Conservation (phyloP, 2,797 vertebrate genomes). For the Mus spretus region DNA sequence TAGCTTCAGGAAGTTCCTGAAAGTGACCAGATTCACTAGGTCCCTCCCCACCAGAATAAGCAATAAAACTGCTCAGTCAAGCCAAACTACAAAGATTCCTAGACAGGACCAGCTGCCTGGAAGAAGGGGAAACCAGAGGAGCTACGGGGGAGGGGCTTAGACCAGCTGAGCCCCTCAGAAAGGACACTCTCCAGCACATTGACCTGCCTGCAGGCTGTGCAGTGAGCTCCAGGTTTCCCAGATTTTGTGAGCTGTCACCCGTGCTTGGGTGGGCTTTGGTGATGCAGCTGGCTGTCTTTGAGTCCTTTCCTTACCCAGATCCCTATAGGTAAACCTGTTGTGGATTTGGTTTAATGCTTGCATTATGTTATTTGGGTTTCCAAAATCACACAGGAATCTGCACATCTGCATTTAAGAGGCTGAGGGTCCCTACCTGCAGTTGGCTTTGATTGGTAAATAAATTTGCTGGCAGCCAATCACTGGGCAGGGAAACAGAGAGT, state of each 20-base stretch:
- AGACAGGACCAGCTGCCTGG: not conserved
- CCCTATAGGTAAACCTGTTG: too few species aligned
- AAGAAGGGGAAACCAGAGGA: not conserved
- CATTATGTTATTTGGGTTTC: too few species aligned
- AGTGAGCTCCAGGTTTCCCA: not conserved
- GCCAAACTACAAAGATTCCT: not conserved
- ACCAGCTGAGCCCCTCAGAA: not conserved
- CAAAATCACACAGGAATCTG: too few species aligned
- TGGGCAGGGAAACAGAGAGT: too few species aligned
- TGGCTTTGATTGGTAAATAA: too few species aligned
- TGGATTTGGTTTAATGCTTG: too few species aligned
- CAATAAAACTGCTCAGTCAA: not conserved
- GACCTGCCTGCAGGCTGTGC: not conserved
- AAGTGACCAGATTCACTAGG: not conserved
- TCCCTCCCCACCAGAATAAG: not conserved
- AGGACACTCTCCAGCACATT: not conserved
- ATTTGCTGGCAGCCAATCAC: too few species aligned
- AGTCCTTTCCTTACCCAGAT: not conserved
- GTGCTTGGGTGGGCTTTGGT: not conserved
- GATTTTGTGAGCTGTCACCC: not conserved
- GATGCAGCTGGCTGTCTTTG: not conserved
- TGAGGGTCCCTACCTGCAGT: too few species aligned
- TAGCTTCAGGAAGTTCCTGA: not conserved
- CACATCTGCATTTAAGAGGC: too few species aligned
- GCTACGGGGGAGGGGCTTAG: not conserved